These are phyloP conservation scores for Cryptoblepharus egeriae DNA, from an alignment of 2,797 vertebrate species.

Conservation along the genomic window DNA sequence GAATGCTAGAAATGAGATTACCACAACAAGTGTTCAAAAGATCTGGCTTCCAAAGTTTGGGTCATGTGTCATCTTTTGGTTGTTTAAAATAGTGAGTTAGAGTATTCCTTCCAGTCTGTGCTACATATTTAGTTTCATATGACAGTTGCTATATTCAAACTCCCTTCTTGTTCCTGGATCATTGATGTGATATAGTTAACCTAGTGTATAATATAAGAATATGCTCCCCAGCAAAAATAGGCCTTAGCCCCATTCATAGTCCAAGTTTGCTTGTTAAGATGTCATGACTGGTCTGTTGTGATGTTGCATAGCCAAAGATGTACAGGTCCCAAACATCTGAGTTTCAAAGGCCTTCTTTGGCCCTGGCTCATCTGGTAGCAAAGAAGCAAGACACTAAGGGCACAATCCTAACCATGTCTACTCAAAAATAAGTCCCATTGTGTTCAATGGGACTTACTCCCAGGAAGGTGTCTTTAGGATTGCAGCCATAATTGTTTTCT, in stretches of 20 bases:
- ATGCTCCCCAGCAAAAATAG: constrained; percentile 13
- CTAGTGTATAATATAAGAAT: constrained; percentile 1
- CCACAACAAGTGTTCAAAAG: constrained; percentile 4
- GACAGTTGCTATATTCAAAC: constrained; percentile 19
- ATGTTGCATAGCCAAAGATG: neutral
- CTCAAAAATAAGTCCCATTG: no score
- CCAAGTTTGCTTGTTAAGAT: neutral
- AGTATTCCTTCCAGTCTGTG: neutral
- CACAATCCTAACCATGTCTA: no score
- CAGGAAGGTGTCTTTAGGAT: no score
- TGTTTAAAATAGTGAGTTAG: constrained; percentile 15
- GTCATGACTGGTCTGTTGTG: neutral
- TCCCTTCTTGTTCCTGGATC: neutral
- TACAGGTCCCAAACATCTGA: neutral
- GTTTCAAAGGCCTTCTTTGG: neutral
- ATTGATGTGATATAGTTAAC: constrained; percentile 19
- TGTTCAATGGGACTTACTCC: no score
- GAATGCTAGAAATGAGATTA: neutral
- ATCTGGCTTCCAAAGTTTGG: neutral
- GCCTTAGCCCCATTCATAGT: neutral
- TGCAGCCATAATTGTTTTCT: neutral
- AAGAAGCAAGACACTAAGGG: neutral
- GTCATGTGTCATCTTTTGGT: neutral
- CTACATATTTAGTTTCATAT: constrained; percentile 19
- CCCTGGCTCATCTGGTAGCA: neutral